Evolutionary conservation across 2,888 invertebrate species (phyloP).

Genomic region (Phytoseiulus persimilis): DNA sequence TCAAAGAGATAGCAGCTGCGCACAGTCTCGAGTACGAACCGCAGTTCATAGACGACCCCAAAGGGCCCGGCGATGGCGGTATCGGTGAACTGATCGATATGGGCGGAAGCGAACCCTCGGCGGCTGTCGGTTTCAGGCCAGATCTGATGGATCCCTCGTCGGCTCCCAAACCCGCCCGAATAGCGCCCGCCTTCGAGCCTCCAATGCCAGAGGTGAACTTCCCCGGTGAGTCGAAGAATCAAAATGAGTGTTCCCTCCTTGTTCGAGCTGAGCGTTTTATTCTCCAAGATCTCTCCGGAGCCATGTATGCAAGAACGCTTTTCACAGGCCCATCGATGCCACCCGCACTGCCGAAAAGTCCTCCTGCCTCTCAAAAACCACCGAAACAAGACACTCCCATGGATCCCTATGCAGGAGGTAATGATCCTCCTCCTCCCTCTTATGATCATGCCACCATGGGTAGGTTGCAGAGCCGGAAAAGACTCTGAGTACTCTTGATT

Average conservation of each 20-base stretch:
- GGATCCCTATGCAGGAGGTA: neutral
- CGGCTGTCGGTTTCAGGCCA: slow-evolving; percentile 32
- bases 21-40: slow-evolving; percentile 90
- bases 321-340: slow-evolving; percentile 38
- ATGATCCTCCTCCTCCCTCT: neutral
- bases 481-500: neutral
- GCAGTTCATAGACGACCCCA: slow-evolving; percentile 54
- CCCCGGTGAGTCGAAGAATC: neutral
- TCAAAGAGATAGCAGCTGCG: slow-evolving; percentile 91
- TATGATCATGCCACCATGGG: neutral
- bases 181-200: slow-evolving; percentile 32
- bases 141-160: slow-evolving; percentile 37
- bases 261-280: neutral
- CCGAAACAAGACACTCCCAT: neutral
- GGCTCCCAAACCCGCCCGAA: slow-evolving; percentile 29
- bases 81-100: slow-evolving; percentile 30
- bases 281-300: neutral
- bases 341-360: neutral
- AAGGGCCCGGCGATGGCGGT: slow-evolving; percentile 42
- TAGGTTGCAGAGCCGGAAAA: neutral
- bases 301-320: neutral
- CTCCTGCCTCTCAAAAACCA: neutral
- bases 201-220: slow-evolving; percentile 36
- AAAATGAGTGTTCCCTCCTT: no score
- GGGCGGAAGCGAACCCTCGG: slow-evolving; percentile 1